Evolutionary conservation across 2,113 vertebrate genomes (phyloP), one percentile per base, ranked within the genome.

Genomic region (Phylloscopus trochiloides): DNA sequence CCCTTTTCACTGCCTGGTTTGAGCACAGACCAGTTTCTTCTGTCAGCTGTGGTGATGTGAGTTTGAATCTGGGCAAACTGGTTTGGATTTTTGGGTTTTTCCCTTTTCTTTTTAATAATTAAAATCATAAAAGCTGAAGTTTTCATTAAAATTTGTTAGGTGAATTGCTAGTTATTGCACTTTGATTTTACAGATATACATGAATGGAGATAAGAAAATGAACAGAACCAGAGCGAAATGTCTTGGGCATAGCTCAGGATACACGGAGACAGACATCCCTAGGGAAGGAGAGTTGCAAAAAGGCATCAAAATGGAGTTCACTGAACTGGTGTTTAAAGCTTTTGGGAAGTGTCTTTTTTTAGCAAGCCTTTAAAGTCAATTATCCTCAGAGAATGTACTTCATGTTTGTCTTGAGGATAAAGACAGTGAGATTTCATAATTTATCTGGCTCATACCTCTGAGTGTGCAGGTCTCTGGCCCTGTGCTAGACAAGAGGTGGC

Each of bases 261-360:
- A 82, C 22, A 65, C 2, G 10, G 43, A 92, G 47, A 86, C 63
- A 91, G 58, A 58, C 48, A 82, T 77, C 74, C 66, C 55, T 61
- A 31, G 91, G 86, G 94, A 93, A 66, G 58, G 36, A 71, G n/a
- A 86, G 71, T 54, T 92, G 90, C 85, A 93, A 95, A 94, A 94
- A 93, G 74, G 51, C 92, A 70, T 93, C 78, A 80, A 90, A 88
- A 94, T 79, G 54, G 85, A 95, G 74, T 83, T 94, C 81, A 88
- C 51, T 93, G 93, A 96, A 88, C 84, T 58, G 54, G 58, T 0
- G 0, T 76, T 90, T 51, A 94, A 96, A 93, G 77, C 74, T 90
- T 91, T 86, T 80, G 71, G 72, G 62, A 93, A 65, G 21, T 36
- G 17, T 50, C 47, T 88, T 68, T 85, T 86, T 95, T 85, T 88